These are phyloP conservation scores for Drosophila chauvacae DNA, from an alignment of 1,140 invertebrate species.

Conservation along the genomic window DNA sequence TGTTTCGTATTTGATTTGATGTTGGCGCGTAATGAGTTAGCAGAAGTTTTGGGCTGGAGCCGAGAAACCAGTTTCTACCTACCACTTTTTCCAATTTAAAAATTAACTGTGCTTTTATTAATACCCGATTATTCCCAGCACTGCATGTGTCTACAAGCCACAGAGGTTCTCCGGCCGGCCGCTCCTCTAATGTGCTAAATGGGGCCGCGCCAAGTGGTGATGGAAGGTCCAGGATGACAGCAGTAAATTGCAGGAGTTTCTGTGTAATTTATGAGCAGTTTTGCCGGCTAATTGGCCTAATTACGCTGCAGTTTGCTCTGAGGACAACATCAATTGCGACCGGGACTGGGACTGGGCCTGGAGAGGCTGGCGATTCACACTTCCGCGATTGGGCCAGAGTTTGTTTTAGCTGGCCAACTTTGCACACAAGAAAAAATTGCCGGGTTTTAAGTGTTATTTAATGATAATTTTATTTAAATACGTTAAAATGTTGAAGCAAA, in stretches of 20 bases:
- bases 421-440: not conserved
- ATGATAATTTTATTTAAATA: no score
- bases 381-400: constrained; percentile 64
- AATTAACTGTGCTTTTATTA: constrained; percentile 82
- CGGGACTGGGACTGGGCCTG: constrained; percentile 15
- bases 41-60: constrained; percentile 41
- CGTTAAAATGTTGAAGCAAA: no score
- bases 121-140: constrained; percentile 70
- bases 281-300: constrained; percentile 75
- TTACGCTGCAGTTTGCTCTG: constrained; percentile 57
- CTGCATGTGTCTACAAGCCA: constrained; percentile 70
- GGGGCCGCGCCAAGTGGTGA: constrained; percentile 11
- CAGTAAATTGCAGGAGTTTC: constrained; percentile 54
- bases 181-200: constrained; percentile 72
- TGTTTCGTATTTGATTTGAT: constrained; percentile 44
- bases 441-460: no score
- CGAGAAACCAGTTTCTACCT: constrained; percentile 58
- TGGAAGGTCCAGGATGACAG: constrained; percentile 34
- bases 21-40: constrained; percentile 58
- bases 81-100: constrained; percentile 66
- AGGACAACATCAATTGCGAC: constrained; percentile 35
- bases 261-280: constrained; percentile 77
- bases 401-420: constrained; percentile 41
- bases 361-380: constrained; percentile 66
- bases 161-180: constrained; percentile 17